Evolutionary conservation across 2,113 vertebrate genomes (phyloP), one percentile per base, ranked within the genome.

Genomic region (Hyperopisus bebe): DNA sequence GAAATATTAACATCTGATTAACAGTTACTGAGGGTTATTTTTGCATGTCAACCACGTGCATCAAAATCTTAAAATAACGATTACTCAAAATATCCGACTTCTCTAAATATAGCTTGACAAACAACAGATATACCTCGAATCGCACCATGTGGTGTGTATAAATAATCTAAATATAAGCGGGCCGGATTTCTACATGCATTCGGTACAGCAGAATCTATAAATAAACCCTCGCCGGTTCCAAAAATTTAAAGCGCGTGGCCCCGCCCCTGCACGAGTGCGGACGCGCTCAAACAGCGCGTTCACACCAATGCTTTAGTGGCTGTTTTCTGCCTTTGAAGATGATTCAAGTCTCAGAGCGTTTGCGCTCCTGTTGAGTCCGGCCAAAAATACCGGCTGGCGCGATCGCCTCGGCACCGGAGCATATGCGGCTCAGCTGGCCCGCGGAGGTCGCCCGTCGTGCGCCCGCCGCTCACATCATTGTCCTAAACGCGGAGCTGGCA

Each of bases 241-340:
- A 88, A 42, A 66, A n/a, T 62, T 62, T 66, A 47, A 88, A 53
- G 27, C 53, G 13, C 31, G 42, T n/a, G 11, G 44, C 7, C 44
- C 62, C 46, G 10, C 42, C 46, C 66, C 47, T 39, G 11, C 35
- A n/a, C 44, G 19, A 17, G 39, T 82, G 77, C 77, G 42, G 10
- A 39, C 87, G 89, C 90, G 84, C 90, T 90, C 91, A 91, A 91
- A 94, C 91, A 92, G 92, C 46, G 92, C 92, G 91, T 92, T 93
- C 92, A 92, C 93, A 93, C 93, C 92, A 92, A 92, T 94, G 39
- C 39, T 93, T 94, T 88, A 94, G 90, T 90, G 92, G 92, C 92
- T 93, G 93, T 93, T 94, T 94, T 94, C 91, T 93, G 91, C 92
- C 91, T 92, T 92, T 94, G 91, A 94, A 92, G 92, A 92, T 86